Conservation (phyloP, 2,797 vertebrate genomes). For the Myoxocephalus aenaeus region DNA sequence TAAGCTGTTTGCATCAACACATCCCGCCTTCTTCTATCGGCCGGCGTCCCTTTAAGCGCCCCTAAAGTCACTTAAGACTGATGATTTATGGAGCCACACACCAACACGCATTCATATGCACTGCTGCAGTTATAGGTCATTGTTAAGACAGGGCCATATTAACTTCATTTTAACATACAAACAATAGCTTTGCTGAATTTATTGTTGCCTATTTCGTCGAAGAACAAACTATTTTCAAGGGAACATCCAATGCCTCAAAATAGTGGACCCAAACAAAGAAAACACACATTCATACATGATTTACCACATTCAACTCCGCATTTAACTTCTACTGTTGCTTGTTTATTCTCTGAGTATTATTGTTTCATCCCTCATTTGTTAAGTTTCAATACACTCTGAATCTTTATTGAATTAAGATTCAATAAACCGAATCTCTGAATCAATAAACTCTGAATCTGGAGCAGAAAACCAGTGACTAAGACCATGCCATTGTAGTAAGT, state of each 20-base stretch:
- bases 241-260: background rate
- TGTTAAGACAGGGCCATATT: conserved; percentile 16
- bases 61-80: conserved; percentile 39
- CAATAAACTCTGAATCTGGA: background rate
- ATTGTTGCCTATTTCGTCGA: background rate
- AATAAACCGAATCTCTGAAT: background rate
- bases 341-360: background rate
- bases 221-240: background rate
- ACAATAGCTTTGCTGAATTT: conserved; percentile 19
- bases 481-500: background rate
- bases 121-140: conserved; percentile 35
- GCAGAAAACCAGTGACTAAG: background rate
- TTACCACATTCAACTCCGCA: background rate
- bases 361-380: background rate
- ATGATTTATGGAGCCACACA: conserved; percentile 16
- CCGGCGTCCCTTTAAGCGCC: conserved; percentile 1
- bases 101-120: conserved; percentile 9
- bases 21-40: conserved; percentile 8
- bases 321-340: background rate
- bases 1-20: conserved; percentile 25
- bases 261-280: background rate
- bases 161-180: conserved; percentile 20
- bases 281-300: background rate
- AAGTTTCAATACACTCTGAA: background rate
- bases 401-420: background rate